Evolutionary conservation across 2,888 invertebrate genomes (phyloP).

Genomic region (Cinara cedri): DNA sequence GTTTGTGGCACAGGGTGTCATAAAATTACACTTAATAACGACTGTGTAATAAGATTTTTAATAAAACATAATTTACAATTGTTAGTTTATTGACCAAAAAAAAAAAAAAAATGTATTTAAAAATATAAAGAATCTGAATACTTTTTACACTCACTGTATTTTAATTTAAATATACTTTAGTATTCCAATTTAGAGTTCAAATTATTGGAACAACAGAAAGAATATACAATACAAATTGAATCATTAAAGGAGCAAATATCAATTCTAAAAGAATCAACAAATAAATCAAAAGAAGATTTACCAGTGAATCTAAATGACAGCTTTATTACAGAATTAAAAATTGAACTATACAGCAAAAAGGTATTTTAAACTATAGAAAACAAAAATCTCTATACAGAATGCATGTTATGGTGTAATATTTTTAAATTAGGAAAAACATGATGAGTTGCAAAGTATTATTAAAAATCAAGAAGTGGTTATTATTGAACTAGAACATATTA

Average conservation of each 20-base stretch:
- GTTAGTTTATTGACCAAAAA: too few relatives aligned
- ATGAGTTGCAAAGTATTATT: conserved; percentile 33
- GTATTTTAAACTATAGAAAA: background rate
- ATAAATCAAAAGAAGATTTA: conserved; percentile 19
- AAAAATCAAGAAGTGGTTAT: conserved; percentile 34
- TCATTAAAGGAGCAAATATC: conserved; percentile 28
- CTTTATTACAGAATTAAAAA: conserved; percentile 43
- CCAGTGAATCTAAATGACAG: conserved; percentile 48
- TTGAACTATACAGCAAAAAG: conserved; percentile 30
- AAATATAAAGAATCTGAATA: too few relatives aligned
- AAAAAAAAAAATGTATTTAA: too few relatives aligned
- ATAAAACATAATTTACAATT: too few relatives aligned
- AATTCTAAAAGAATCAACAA: conserved; percentile 4
- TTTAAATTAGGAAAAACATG: conserved; percentile 23
- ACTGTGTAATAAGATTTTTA: too few relatives aligned
- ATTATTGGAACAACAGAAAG: conserved; percentile 43
- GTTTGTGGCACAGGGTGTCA: too few relatives aligned
- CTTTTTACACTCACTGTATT: conserved; percentile 9
- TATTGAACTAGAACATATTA: conserved; percentile 20
- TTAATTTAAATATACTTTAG: background rate
- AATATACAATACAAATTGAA: conserved; percentile 27
- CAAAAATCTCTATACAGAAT: background rate
- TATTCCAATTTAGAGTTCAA: conserved; percentile 55
- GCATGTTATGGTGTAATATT: background rate
- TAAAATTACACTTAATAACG: too few relatives aligned